Percentiles rank a stretch among this genome's conserved stretches.
Conservation (phyloP, 2,888 invertebrate species). For the Sinelater perroti region DNA sequence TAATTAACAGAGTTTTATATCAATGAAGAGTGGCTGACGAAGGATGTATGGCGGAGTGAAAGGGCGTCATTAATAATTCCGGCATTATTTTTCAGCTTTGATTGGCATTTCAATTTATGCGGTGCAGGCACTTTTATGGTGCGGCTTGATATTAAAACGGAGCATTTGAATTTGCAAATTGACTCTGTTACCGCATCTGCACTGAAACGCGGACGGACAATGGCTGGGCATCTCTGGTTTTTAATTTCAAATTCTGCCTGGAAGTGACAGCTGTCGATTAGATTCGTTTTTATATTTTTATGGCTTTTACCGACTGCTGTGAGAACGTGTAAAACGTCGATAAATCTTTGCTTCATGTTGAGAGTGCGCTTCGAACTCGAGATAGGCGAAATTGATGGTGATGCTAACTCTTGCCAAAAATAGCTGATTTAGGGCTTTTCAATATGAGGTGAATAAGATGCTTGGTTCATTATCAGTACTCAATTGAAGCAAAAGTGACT, state of each 20-base stretch:
- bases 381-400: too few relatives aligned
- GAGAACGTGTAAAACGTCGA: neutral
- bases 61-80: conserved; percentile 14
- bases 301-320: neutral
- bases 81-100: conserved; percentile 13
- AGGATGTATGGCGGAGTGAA: conserved; percentile 5
- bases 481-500: too few relatives aligned
- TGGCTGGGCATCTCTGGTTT: neutral
- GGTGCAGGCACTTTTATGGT: conserved; percentile 1
- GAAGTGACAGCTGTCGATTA: neutral
- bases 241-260: conserved; percentile 5
- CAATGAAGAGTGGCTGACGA: conserved; percentile 10
- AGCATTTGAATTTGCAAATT: neutral
- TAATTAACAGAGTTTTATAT: conserved; percentile 15
- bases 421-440: too few relatives aligned
- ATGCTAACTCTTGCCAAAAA: too few relatives aligned
- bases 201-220: neutral
- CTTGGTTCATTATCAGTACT: too few relatives aligned
- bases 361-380: too few relatives aligned
- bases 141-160: neutral
- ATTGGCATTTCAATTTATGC: conserved; percentile 18
- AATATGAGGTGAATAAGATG: too few relatives aligned
- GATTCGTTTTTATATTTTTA: conserved; percentile 3
- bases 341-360: neutral
- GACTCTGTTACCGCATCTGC: conserved; percentile 2